phyloP scores from a whole-genome alignment of 1,140 invertebrate species.

The Anastrepha ludens region DNA sequence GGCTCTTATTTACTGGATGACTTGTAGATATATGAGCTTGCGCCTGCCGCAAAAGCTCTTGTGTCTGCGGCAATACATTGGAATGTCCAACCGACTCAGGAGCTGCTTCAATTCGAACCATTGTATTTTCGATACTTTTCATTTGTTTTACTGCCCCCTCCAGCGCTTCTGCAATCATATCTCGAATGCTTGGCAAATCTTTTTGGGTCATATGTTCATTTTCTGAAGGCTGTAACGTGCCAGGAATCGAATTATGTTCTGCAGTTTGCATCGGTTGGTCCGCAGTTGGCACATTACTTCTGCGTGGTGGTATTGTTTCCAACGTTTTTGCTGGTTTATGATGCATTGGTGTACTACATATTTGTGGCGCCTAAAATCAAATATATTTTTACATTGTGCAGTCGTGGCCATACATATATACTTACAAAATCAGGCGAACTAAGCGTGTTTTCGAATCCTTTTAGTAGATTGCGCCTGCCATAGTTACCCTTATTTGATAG shows the following conservation, averaged over 20 bases:
- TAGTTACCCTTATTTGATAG: background rate
- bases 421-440: conserved; percentile 49
- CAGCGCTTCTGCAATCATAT: conserved; percentile 1
- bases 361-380: background rate
- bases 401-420: background rate
- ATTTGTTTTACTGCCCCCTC: conserved; percentile 1
- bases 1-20: too few relatives aligned
- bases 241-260: background rate
- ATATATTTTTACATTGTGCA: background rate
- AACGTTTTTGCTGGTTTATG: background rate
- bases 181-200: background rate
- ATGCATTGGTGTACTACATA: conserved; percentile 55
- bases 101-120: too few relatives aligned
- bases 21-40: background rate
- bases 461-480: conserved; percentile 47
- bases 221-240: background rate
- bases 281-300: background rate
- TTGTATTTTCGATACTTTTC: background rate
- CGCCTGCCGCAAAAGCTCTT: background rate
- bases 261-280: background rate
- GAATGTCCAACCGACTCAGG: background rate
- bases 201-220: background rate
- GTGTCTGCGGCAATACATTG: background rate
- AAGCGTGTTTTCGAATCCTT: conserved; percentile 56
- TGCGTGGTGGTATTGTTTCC: background rate